Base-by-base conservation (phyloP, 2,113 vertebrate species). In the Narcine bancroftii region DNA sequence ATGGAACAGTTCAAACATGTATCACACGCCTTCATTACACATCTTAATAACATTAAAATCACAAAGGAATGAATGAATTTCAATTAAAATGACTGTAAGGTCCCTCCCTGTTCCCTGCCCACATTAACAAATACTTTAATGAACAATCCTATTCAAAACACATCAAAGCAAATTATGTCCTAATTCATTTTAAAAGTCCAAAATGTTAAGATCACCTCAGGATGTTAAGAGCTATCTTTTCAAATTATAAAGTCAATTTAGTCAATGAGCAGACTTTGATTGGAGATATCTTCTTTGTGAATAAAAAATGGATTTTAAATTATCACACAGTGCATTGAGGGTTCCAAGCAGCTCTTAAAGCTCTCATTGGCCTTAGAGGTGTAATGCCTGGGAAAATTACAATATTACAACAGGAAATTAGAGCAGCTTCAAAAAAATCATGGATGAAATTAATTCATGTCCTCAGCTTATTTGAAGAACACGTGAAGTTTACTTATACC, bases 1-100 rank as follows among this genome's bases (percentile, higher is more conserved):
- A 91, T 47, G 89, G 39, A 91, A 47, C 89, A 66, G 65, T 65
- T 69, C 60, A 91, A 91, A 91, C 69, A 71, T 91, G 89, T 47
- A 69, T 69, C 36, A 42, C 89, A 69, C 29, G 21, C 89, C 26
- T 91, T 10, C 63, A 91, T 69, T 69, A 36, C 45, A 29, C 69
- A 42, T 69, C 36, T 91, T 91, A 91, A 89, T 42, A 89, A 91
- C 89, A 24, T 69, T 21, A 83, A 26, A 83, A 53, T 21, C 79
- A 36, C 53, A 69, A 45, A 69, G 42, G 24, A 69, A 42, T 91
- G 89, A 69, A 45, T 69, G 65, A 69, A 45, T 42, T 91, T 69
- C 65, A 91, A 69, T 91, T 91, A 91, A 91, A 91, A 91, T 91
- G 24, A 69, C 89, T 91, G 1, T 17, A 45, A 13, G 15, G 17